Evolutionary conservation across 2,797 vertebrate genomes (phyloP).

Genomic region (Poecilia gillii): DNA sequence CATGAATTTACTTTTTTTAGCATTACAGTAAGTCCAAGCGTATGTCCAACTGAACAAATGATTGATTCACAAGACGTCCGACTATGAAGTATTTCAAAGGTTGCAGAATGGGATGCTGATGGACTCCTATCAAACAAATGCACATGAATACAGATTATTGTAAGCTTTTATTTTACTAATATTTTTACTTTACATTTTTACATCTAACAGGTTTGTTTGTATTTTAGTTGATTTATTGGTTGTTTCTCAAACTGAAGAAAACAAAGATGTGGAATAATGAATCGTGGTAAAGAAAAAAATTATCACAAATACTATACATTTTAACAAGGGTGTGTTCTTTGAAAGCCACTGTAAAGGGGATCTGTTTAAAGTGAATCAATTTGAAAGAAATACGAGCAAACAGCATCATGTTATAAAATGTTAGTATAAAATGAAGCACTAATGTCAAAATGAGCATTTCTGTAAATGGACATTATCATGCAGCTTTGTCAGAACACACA

Average conservation of each 20-base stretch:
- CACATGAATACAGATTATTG: neutral
- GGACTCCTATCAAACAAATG: neutral
- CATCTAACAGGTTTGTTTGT: neutral
- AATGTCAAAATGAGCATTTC: conserved; percentile 19
- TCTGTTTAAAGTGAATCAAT: neutral
- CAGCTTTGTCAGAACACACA: conserved; percentile 47
- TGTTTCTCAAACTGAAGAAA: neutral
- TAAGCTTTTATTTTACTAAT: neutral
- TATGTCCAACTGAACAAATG: neutral
- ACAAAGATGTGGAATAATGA: neutral
- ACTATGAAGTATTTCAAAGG: neutral
- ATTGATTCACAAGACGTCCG: neutral
- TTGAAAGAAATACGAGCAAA: neutral
- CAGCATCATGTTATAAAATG: neutral
- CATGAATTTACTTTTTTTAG: neutral
- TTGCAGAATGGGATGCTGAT: neutral
- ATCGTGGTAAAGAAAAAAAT: neutral
- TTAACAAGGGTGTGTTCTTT: neutral
- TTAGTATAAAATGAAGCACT: neutral
- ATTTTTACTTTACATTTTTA: neutral
- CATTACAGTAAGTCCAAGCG: neutral
- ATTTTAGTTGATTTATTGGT: neutral
- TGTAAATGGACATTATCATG: conserved; percentile 36
- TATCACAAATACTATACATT: neutral
- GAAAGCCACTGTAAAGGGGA: neutral